Conservation (phyloP, 2,797 vertebrate genomes). For the Oreonectes daqikongensis region DNA sequence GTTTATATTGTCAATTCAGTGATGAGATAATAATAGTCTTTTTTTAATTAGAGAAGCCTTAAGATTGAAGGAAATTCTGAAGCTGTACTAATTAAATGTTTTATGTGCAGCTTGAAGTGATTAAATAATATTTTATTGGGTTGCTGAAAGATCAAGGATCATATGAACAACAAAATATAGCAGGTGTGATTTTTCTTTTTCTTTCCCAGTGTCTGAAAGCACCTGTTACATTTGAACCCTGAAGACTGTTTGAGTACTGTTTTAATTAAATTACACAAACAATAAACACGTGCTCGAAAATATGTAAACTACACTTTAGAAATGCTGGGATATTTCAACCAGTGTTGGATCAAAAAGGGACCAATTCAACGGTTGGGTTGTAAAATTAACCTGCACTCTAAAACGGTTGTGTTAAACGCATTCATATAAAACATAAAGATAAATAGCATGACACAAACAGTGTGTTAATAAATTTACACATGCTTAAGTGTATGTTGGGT, state of each 20-base stretch:
- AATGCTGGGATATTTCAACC: not conserved
- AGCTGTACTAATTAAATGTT: conserved; percentile 28
- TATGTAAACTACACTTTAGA: not conserved
- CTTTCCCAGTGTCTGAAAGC: not conserved
- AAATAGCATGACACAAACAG: too few species aligned
- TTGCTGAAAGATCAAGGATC: conserved; percentile 3
- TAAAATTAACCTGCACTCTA: too few species aligned
- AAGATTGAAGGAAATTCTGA: conserved; percentile 14
- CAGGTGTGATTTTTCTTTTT: not conserved
- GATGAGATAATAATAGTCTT: conserved; percentile 43
- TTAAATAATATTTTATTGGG: conserved; percentile 14
- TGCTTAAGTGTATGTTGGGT: too few species aligned
- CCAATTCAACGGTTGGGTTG: too few species aligned
- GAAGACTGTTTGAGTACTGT: not conserved
- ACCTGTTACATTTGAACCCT: not conserved
- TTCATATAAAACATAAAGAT: too few species aligned
- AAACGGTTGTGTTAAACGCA: too few species aligned
- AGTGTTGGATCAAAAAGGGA: too few species aligned
- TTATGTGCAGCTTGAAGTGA: conserved; percentile 20
- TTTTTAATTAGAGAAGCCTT: conserved; percentile 39
- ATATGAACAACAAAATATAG: not conserved
- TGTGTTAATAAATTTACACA: too few species aligned
- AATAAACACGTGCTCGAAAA: not conserved
- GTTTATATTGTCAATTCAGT: conserved; percentile 44
- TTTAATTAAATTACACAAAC: not conserved